A percentile compares a stretch with the other conserved stretches of the same genome.
phyloP scores from a whole-genome alignment of 2,113 vertebrate genomes.

The Carlito syrichta region DNA sequence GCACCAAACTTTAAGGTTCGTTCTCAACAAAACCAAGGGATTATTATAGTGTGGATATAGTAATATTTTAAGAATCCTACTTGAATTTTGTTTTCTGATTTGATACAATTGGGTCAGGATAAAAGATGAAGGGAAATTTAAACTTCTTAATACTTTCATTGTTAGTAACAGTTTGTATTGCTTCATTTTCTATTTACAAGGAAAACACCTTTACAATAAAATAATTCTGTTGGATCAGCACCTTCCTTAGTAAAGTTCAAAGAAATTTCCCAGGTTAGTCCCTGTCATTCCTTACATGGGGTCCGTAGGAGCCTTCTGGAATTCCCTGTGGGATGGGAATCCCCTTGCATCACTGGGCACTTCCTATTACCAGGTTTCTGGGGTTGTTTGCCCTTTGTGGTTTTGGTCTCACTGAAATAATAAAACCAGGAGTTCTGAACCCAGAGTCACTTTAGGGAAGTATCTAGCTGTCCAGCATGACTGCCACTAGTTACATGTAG shows the following conservation, averaged over 20 bases:
- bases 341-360: conserved; percentile 39
- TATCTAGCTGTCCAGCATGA: not conserved
- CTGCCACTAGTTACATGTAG: not conserved
- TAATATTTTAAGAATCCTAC: conserved; percentile 41
- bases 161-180: conserved; percentile 57
- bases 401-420: conserved; percentile 42
- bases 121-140: conserved; percentile 41
- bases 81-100: conserved; percentile 41
- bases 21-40: conserved; percentile 13
- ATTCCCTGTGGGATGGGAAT: conserved; percentile 66
- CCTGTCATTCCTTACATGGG: conserved; percentile 46
- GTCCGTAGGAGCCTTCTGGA: conserved; percentile 41
- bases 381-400: conserved; percentile 25
- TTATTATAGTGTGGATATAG: not conserved
- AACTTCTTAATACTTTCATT: conserved; percentile 46
- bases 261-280: conserved; percentile 75
- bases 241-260: conserved; percentile 60
- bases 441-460: conserved; percentile 36
- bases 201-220: conserved; percentile 68
- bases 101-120: conserved; percentile 10
- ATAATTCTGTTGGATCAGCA: conserved; percentile 29
- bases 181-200: conserved; percentile 60
- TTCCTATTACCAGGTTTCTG: conserved; percentile 43
- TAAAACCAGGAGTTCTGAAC: conserved; percentile 46
- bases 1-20: not conserved